Conservation (phyloP, 1,140 invertebrate species). For the Lethocerus indicus region DNA sequence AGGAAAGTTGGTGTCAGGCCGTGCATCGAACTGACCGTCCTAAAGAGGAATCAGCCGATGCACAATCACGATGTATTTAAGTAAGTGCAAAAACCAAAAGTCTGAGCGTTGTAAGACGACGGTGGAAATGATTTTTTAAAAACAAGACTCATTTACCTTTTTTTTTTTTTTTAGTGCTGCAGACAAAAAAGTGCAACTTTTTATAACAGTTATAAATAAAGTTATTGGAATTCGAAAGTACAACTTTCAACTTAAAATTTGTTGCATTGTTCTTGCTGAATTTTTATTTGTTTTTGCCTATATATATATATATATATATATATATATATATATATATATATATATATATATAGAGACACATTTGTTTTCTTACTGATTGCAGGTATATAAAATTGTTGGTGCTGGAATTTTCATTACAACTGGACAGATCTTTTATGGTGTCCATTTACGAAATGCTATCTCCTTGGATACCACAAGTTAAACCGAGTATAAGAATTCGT, state of each 20-base stretch:
- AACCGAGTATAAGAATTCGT: constrained; percentile 31
- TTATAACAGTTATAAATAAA: no score
- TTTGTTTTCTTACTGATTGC: constrained; percentile 15
- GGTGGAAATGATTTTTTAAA: no score
- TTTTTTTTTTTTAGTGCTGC: no score
- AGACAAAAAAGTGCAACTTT: no score
- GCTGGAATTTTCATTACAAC: constrained; percentile 52
- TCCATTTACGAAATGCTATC: constrained; percentile 40
- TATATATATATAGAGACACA: background rate
- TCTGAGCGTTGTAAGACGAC: no score
- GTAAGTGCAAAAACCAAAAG: constrained; percentile 22
- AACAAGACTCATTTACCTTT: no score
- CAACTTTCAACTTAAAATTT: background rate
- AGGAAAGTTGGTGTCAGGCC: constrained; percentile 36
- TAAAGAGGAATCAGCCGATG: constrained; percentile 36
- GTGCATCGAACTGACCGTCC: constrained; percentile 44
- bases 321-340: background rate
- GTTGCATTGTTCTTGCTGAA: background rate
- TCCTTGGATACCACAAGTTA: constrained; percentile 32
- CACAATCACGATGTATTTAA: constrained; percentile 42
- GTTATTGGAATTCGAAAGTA: background rate
- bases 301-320: background rate
- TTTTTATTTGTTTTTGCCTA: background rate
- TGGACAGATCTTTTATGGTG: constrained; percentile 55
- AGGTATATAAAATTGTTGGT: constrained; percentile 51